Evolutionary conservation across 1,140 invertebrate genomes (phyloP).

Genomic region (Lucilia sericata): DNA sequence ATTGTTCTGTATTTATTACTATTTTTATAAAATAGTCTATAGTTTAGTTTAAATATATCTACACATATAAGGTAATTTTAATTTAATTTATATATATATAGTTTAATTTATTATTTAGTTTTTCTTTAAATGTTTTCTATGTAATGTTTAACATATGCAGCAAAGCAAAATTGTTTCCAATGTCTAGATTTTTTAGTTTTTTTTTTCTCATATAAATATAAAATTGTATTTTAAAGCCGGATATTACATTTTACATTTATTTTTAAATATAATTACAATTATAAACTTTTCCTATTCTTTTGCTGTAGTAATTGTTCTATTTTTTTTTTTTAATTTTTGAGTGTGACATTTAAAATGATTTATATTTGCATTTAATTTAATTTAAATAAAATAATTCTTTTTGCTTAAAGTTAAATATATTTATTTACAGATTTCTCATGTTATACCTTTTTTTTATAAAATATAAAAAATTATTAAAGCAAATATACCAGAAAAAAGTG

Average conservation of each 20-base stretch:
- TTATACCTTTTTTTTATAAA: too few species aligned
- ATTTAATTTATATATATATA: not conserved
- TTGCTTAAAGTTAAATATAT: not conserved
- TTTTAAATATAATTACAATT: not conserved
- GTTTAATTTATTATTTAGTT: too few species aligned
- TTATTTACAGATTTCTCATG: too few species aligned
- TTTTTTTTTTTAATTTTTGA: not conserved
- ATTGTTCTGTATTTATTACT: not conserved
- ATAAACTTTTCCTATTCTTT: not conserved
- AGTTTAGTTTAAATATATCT: not conserved
- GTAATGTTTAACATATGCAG: not conserved
- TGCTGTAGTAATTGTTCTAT: not conserved
- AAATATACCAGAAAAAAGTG: not conserved
- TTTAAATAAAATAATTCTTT: not conserved
- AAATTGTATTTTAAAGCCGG: not conserved
- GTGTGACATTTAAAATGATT: conserved; percentile 2
- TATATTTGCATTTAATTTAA: not conserved
- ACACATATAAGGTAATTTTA: not conserved
- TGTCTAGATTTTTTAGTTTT: too few species aligned
- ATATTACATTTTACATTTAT: not conserved
- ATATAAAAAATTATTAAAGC: not conserved
- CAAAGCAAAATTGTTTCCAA: too few species aligned
- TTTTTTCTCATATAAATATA: not conserved
- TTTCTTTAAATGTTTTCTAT: too few species aligned
- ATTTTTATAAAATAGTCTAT: not conserved